Percentiles rank a stretch among this genome's conserved stretches.
phyloP scores from a whole-genome alignment of 2,113 vertebrate genomes.

The Lota lota region DNA sequence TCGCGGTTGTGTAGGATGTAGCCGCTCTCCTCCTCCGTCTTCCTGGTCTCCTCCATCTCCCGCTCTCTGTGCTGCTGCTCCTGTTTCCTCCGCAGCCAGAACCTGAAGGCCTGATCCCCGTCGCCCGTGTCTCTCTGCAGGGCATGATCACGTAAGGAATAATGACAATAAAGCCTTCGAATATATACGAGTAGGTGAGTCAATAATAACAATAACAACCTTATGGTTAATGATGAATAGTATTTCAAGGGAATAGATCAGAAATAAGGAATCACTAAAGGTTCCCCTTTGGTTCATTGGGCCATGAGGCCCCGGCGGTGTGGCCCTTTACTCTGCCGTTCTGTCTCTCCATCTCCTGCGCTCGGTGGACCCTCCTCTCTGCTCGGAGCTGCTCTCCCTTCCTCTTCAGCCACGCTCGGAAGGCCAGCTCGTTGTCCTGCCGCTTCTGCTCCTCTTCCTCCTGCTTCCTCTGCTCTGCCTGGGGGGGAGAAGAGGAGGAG shows the following conservation, averaged over 20 bases:
- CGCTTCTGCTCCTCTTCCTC: slow-evolving; percentile 83
- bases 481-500: neutral
- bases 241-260: too few relatives aligned
- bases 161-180: too few relatives aligned
- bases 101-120: slow-evolving; percentile 81
- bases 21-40: slow-evolving; percentile 78
- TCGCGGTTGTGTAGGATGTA: slow-evolving; percentile 76
- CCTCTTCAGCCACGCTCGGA: slow-evolving; percentile 86
- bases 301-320: too few relatives aligned
- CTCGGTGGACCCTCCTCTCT: slow-evolving; percentile 81
- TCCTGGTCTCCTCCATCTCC: slow-evolving; percentile 81
- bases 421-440: slow-evolving; percentile 86
- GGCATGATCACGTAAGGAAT: too few relatives aligned
- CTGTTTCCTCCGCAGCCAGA: slow-evolving; percentile 90
- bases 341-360: slow-evolving; percentile 84
- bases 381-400: slow-evolving; percentile 83
- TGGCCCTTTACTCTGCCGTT: slow-evolving; percentile 70
- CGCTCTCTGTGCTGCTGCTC: slow-evolving; percentile 84
- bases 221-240: too few relatives aligned
- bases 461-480: slow-evolving; percentile 82
- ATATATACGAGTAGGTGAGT: too few relatives aligned
- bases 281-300: too few relatives aligned
- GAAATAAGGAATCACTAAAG: too few relatives aligned
- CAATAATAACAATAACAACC: too few relatives aligned
- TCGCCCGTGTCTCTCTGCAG: slow-evolving; percentile 77